phyloP scores from a whole-genome alignment of 2,888 invertebrate genomes.

The Limulus polyphemus region DNA sequence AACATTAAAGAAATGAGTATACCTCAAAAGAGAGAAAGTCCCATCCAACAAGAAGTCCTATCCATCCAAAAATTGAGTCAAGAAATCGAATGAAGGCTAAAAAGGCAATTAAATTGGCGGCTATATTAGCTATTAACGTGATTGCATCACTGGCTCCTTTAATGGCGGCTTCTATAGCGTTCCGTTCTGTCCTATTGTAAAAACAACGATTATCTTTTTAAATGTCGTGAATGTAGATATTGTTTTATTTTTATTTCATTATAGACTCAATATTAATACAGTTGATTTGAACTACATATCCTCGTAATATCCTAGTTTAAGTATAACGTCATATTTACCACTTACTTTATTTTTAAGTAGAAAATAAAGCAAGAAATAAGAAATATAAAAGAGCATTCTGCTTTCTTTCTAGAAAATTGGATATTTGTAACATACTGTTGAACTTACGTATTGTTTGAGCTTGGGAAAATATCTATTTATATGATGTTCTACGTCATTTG shows the following conservation, averaged over 20 bases:
- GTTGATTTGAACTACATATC: too few species aligned
- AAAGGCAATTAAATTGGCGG: slow-evolving; percentile 84
- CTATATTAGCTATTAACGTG: slow-evolving; percentile 66
- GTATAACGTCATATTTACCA: too few species aligned
- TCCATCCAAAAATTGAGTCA: slow-evolving; percentile 66
- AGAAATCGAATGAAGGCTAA: slow-evolving; percentile 73
- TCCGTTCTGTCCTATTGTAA: slow-evolving; percentile 56
- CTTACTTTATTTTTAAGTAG: neutral
- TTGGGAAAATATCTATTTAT: neutral
- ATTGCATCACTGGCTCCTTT: slow-evolving; percentile 74
- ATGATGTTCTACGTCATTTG: slow-evolving; percentile 1
- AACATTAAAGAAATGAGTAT: slow-evolving; percentile 10
- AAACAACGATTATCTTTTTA: neutral
- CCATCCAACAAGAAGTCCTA: slow-evolving; percentile 61
- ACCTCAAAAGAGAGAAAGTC: slow-evolving; percentile 44
- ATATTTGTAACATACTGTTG: too few species aligned
- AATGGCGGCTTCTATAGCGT: slow-evolving; percentile 77
- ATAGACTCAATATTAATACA: too few species aligned
- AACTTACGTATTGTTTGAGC: too few species aligned
- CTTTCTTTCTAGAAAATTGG: too few species aligned
- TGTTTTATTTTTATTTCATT: neutral
- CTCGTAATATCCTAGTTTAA: too few species aligned
- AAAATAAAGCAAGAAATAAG: too few species aligned
- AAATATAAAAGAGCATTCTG: too few species aligned
- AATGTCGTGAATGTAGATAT: neutral